Evolutionary conservation across 2,797 vertebrate species (phyloP), one percentile per base, ranked within the genome.

Genomic region (Pseudomugil gertrudae): DNA sequence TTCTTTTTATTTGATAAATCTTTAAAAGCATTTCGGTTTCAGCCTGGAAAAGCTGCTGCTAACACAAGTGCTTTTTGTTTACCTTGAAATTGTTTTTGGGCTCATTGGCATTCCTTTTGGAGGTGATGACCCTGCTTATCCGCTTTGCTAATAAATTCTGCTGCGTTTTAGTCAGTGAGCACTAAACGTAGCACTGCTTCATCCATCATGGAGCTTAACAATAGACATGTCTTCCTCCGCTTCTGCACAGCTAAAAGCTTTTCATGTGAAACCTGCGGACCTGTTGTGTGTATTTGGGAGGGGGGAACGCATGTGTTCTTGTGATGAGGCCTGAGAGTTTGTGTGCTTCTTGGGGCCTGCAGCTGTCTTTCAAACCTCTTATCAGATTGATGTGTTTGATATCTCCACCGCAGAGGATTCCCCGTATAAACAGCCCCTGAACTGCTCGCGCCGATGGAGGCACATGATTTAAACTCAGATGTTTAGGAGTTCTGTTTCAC

Each of bases 81-180:
- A 95, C 93, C 92, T 94, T 92, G 81, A 90, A 91, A 94, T 94
- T 74, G 93, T 95, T 89, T n/a, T 90, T 92, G 92, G 93, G 92
- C 93, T 95, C 94, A 92, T 90, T 95, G 94, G 94, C 91, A 92
- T 94, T 93, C 92, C 93, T 94, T 97, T 95, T 94, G 93, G 94
- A 87, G 92, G 90, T 83, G 81, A 90, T 93, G 95, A 95, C 94
- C 94, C 90, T 91, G 92, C 94, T 94, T 94, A 95, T 93, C 94
- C 90, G 90, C 84, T 90, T 45, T 45, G 47, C 94, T 93, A 94
- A 96, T 95, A 94, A 94, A 95, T 95, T 94, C 88, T 94, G 92
- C 95, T 91, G 90, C 83, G 88, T 94, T 94, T 92, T 89, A 93
- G 92, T 85, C 87, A 43, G 66, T 89, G 95, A 95, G 94, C 94